phyloP scores from a whole-genome alignment of 2,888 invertebrate species.

The Phragmatobia fuliginosa region DNA sequence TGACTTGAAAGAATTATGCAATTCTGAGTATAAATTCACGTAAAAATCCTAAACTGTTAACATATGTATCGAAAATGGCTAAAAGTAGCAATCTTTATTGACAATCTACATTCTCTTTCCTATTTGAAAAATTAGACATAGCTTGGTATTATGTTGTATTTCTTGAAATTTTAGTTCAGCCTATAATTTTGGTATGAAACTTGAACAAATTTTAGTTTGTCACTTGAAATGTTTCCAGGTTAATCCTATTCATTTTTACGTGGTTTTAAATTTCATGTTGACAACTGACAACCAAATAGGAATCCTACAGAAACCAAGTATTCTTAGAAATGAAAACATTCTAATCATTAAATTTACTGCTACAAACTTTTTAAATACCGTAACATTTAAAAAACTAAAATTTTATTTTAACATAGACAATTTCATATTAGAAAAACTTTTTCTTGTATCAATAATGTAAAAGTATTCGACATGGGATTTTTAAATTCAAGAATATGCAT shows the following conservation, averaged over 20 bases:
- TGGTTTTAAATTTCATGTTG: slow-evolving; percentile 45
- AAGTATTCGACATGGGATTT: background rate
- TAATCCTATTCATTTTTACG: slow-evolving; percentile 38
- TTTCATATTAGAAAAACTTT: slow-evolving; percentile 23
- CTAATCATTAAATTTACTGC: slow-evolving; percentile 44
- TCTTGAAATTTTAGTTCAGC: background rate
- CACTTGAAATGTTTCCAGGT: slow-evolving; percentile 23
- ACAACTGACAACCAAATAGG: slow-evolving; percentile 41
- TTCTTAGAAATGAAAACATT: slow-evolving; percentile 48
- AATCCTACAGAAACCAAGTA: slow-evolving; percentile 35
- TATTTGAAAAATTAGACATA: background rate
- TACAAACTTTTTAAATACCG: slow-evolving; percentile 30
- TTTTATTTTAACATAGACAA: slow-evolving; percentile 24
- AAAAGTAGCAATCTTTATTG: slow-evolving; percentile 8
- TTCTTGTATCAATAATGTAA: slow-evolving; percentile 4
- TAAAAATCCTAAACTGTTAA: background rate
- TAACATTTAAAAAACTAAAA: slow-evolving; percentile 31
- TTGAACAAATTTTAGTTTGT: too few species aligned
- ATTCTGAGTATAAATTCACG: slow-evolving; percentile 41
- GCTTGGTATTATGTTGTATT: background rate
- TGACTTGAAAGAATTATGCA: background rate
- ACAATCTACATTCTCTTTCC: slow-evolving; percentile 4
- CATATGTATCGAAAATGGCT: slow-evolving; percentile 9
- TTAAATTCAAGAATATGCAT: background rate
- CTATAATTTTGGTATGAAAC: too few species aligned